phyloP scores from a whole-genome alignment of 2,888 invertebrate species.

The Tetranychus piercei region DNA sequence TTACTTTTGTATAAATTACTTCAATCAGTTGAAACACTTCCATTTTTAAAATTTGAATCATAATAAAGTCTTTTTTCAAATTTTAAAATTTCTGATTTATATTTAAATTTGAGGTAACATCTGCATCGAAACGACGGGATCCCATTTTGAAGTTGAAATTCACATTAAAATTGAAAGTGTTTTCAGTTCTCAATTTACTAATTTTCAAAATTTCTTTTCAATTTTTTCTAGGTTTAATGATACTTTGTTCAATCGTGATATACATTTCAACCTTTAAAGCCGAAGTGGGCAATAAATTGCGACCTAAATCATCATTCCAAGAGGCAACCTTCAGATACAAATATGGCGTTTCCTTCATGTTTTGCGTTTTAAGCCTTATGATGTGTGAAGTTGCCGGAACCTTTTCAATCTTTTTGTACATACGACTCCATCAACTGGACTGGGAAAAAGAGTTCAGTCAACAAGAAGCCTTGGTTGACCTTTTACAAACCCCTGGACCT shows the following conservation, averaged over 20 bases:
- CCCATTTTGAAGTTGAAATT: too few species aligned
- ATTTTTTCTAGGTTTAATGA: slow-evolving; percentile 50
- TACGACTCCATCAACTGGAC: slow-evolving; percentile 44
- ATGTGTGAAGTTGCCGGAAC: slow-evolving; percentile 67
- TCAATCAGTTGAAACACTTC: too few species aligned
- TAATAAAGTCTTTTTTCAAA: too few species aligned
- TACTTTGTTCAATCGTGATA: slow-evolving; percentile 75
- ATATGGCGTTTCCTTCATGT: slow-evolving; percentile 70
- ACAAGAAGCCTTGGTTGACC: neutral
- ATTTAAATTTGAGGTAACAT: too few species aligned
- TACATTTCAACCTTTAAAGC: slow-evolving; percentile 81
- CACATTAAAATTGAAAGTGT: too few species aligned
- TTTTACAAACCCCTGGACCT: slow-evolving; percentile 3
- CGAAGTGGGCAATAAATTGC: slow-evolving; percentile 67
- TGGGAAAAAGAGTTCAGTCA: slow-evolving; percentile 20
- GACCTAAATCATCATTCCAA: slow-evolving; percentile 56
- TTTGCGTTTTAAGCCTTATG: slow-evolving; percentile 65
- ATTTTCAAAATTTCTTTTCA: neutral
- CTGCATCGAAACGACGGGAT: too few species aligned
- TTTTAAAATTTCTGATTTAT: too few species aligned
- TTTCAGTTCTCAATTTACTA: neutral
- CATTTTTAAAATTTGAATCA: too few species aligned
- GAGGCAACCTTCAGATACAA: slow-evolving; percentile 27
- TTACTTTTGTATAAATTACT: too few species aligned
- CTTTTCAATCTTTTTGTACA: slow-evolving; percentile 66